Percentiles rank a stretch among this genome's conserved stretches.
Conservation (phyloP, 1,140 invertebrate species). For the Orussus abietinus region DNA sequence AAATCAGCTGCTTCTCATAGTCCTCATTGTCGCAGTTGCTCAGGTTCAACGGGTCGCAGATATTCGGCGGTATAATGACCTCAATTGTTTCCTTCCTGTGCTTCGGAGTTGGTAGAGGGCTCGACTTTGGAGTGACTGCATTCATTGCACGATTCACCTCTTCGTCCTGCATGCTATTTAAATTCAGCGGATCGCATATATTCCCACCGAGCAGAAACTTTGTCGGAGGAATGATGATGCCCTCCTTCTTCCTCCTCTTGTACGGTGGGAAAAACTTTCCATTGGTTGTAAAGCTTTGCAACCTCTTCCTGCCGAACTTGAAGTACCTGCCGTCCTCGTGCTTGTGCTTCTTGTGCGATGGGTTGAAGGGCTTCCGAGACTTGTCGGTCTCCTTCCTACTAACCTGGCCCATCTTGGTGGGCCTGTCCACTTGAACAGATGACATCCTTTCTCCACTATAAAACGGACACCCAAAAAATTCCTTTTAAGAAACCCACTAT, state of each 20-base stretch:
- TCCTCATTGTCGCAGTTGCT: constrained; percentile 75
- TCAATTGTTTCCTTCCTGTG: constrained; percentile 78
- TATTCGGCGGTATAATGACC: constrained; percentile 89
- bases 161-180: constrained; percentile 88
- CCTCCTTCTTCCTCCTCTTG: constrained; percentile 69
- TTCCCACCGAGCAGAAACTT: constrained; percentile 94
- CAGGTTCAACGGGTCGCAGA: constrained; percentile 85
- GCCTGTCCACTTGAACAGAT: constrained; percentile 38
- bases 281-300: constrained; percentile 53
- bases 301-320: constrained; percentile 53
- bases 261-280: constrained; percentile 53
- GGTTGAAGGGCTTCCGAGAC: constrained; percentile 31
- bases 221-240: constrained; percentile 72
- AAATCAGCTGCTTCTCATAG: constrained; percentile 70
- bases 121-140: constrained; percentile 82
- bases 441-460: constrained; percentile 28
- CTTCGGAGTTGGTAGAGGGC: constrained; percentile 81
- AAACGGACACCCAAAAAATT: no score
- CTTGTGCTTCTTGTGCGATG: constrained; percentile 46
- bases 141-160: constrained; percentile 81
- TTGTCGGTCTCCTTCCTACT: constrained; percentile 47
- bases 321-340: constrained; percentile 48
- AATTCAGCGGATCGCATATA: constrained; percentile 90
- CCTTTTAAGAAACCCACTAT: no score
- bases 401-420: constrained; percentile 29